Evolutionary conservation across 1,140 invertebrate genomes (phyloP), one percentile per base, ranked within the genome.

Genomic region (Dreissena polymorpha): DNA sequence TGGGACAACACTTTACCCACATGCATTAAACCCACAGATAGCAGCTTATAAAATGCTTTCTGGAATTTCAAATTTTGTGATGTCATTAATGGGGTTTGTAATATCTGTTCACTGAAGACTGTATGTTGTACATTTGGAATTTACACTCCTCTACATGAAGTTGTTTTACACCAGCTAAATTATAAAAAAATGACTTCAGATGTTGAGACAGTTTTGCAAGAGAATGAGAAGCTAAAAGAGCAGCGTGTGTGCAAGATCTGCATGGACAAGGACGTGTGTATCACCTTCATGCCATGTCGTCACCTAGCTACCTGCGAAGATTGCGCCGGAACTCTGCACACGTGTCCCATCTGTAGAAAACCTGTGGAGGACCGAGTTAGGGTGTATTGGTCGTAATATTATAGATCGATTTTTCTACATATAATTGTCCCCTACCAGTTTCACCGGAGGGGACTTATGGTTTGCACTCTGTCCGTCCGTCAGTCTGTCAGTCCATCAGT

Each of bases 241-340:
- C 96, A 96, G 18, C 95, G 95, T 70, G 92, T 96, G 55, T 98
- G 97, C 92, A 98, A 98, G 94, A 96, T 98, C 86, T 98, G 97
- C 89, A 96, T 98, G 95, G 97, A 98, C 92, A 94, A 94, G 85
- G 97, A 98, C 93, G 95, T 97, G 73, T 95, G 95, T 65, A 95
- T 97, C 73, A 97, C 97, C 57, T 97, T 98, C 93, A 93, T 98
- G 86, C 97, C 97, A 27, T 98, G 97, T 92, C 96, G 97, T 7
- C 97, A 98, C 94, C 94, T 98, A 84, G 95, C 97, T 50, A 95
- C 96, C 29, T 98, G 97, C 93, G 94, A 95, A 7, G 94, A 95
- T 57, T 98, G 97, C 93, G 96, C 96, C 2, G 94, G 95, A 2
- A 94, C 95, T 74, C 93, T 98, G 86, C 94, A 94, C 63, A 94